phyloP scores from a whole-genome alignment of 2,888 invertebrate genomes.

The Lamellibrachia columna region DNA sequence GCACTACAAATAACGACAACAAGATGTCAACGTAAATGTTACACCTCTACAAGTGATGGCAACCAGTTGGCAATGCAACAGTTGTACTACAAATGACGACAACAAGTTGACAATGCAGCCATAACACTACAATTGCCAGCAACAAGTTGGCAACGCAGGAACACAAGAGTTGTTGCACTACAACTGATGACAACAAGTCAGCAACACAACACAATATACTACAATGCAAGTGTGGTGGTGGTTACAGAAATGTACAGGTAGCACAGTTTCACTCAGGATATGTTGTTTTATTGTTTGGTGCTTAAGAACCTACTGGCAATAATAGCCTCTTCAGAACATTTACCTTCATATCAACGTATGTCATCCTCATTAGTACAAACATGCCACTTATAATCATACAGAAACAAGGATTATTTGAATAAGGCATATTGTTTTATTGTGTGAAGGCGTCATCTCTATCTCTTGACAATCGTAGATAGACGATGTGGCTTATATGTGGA shows the following conservation, averaged over 20 bases:
- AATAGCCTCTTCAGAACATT: not conserved
- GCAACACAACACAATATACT: not conserved
- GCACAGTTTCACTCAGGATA: not conserved
- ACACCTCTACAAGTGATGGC: not conserved
- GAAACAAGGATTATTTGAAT: too few species aligned
- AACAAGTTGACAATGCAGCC: not conserved
- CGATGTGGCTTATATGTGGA: too few species aligned
- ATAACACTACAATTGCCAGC: not conserved
- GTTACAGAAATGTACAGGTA: not conserved
- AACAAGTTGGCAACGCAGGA: not conserved
- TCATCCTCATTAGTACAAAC: too few species aligned
- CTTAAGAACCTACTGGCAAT: not conserved
- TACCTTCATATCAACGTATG: too few species aligned
- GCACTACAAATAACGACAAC: not conserved
- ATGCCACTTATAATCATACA: too few species aligned
- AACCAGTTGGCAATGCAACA: not conserved
- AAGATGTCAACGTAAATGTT: not conserved
- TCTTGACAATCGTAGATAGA: too few species aligned
- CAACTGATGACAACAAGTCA: not conserved
- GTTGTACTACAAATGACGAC: not conserved
- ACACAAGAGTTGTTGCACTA: constrained; percentile 64
- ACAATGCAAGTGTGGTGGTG: not conserved
- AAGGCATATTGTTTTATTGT: too few species aligned
- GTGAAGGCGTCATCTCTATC: too few species aligned
- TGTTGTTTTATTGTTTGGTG: not conserved